Base-by-base conservation (phyloP, 2,888 invertebrate genomes). In the Rhagonycha lutea region DNA sequence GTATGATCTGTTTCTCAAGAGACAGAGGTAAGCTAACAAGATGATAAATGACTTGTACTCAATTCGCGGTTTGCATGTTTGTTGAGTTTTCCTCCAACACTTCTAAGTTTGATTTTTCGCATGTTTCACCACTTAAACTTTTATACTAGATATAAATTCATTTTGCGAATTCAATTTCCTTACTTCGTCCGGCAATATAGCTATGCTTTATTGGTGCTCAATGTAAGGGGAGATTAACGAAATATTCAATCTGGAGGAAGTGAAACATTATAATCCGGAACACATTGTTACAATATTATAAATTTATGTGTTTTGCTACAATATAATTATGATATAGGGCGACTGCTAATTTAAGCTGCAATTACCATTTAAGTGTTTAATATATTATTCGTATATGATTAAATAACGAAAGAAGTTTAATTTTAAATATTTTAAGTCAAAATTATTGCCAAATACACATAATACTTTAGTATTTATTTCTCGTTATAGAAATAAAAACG, bases 301-400 rank as follows among this genome's bases (percentile, higher is more conserved):
- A 84, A 85, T 85, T 85, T 85, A 85, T 84, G 81, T 80, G 77
- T 81, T 81, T 83, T 84, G 84, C 83, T 84, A 83, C 83, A 83
- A 83, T 83, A 80, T 75, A 79, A 80, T 82, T 80, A 82, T 81
- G 80, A 82, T 79, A 73, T 79, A 79, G 78, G 72, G 75, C 76
- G 70, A 75, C 68, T 72, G 70, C 26, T 72, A 74, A 78, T 24
- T 69, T 65, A 65, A 26, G 24, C 12, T 47, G n/a, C 47, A 47
- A 47, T 47, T 47, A 47, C 2, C 47, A 2, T 47, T 47, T 10
- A 47, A 47, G 7, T 47, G n/a, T 47, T n/a, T n/a, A 47, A 47
- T 7, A 2, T 7, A 7, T n/a, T 7, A 18, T 18, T 18, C 18
- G 2, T 18, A 18, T 18, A 18, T n/a, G 2, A 18, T 1, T 18